Evolutionary conservation across 2,797 vertebrate species (phyloP).

Genomic region (Lagodon rhomboides): DNA sequence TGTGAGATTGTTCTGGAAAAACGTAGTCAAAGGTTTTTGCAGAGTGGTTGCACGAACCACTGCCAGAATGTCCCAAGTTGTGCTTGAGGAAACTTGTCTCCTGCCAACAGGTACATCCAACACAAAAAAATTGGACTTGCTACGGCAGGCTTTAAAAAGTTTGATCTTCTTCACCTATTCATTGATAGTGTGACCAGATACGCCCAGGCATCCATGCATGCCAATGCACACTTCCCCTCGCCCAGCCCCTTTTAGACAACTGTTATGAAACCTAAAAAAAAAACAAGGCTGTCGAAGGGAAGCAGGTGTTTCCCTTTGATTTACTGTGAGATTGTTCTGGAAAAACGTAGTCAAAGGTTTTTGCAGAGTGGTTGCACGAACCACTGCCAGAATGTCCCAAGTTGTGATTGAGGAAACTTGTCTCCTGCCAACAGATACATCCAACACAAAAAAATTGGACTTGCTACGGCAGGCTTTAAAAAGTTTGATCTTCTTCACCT

Average conservation of each 20-base stretch:
- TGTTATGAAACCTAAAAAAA: too few species aligned
- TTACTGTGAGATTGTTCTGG: too few species aligned
- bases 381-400: neutral
- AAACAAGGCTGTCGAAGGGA: too few species aligned
- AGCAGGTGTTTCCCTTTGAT: too few species aligned
- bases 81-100: neutral
- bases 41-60: neutral
- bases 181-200: too few species aligned
- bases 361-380: neutral
- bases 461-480: neutral
- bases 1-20: neutral
- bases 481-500: neutral
- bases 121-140: neutral
- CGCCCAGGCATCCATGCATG: too few species aligned
- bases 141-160: neutral
- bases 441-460: neutral
- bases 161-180: neutral
- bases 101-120: neutral
- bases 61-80: neutral
- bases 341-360: neutral
- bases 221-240: too few species aligned
- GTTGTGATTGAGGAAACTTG: neutral
- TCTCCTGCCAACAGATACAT: neutral
- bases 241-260: too few species aligned
- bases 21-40: neutral